Base-by-base conservation (phyloP, 2,888 invertebrate species). In the Pristionchus exspectatus region DNA sequence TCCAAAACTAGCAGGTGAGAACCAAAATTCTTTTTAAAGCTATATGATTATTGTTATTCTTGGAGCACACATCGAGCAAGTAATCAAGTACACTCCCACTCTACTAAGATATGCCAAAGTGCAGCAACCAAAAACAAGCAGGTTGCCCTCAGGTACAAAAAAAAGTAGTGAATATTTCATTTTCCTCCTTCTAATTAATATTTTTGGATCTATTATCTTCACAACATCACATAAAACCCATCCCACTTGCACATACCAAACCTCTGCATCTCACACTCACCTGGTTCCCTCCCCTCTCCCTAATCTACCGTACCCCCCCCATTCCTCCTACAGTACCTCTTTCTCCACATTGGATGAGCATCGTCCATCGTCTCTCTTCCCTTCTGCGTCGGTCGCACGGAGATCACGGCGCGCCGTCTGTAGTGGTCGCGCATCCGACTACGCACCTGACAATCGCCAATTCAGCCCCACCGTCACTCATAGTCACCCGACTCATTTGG, bases 341-440 rank as follows among this genome's bases (percentile, higher is more conserved):
- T 91, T 24, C 90, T 92, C 92, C 94, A 96, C 88, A 96, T 95
- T 0, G 97, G 96, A 95, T 99, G 98, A 92, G 97, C 97, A 96
- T 99, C 99, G 95, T 99, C 99, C 91, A 99, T 98, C 94, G 98
- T 97, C 94, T 98, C 98, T 66, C 97, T 95, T 0, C 99, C 99
- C 92, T 97, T 97, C 95, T 97, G 97, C 0, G 98, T 99, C 0
- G 99, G 98, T 0, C 95, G 95, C 0, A 97, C 97, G 90, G 96
- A 96, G 90, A 99, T 95, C 92, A 97, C 97, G 7, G 98, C 98
- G 21, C 98, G 96, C 95, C 98, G 97, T 95, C 98, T 89, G 90
- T 90, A 93, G n/a, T 90, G 66, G 21, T 91, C 89, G 18, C 93
- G 91, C 38, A 94, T 90, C 30, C 91, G 90, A 18, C 91, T 84